phyloP scores from a whole-genome alignment of 2,888 invertebrate species.

The Xestia rhomboidea region DNA sequence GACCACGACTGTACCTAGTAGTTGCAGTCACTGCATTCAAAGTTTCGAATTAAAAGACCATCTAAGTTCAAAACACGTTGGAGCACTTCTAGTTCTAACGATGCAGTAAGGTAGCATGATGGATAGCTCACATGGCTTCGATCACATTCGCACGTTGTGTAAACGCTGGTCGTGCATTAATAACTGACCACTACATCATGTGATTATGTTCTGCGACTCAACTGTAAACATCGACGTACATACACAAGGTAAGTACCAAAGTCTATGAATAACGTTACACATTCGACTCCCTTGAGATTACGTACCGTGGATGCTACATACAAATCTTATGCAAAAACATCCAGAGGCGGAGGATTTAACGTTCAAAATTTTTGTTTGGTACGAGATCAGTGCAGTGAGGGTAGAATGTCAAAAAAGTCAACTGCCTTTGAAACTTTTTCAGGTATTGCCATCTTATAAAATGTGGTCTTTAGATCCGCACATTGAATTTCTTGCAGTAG shows the following conservation, averaged over 20 bases:
- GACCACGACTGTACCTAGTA: too few species aligned
- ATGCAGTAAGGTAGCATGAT: slow-evolving; percentile 49
- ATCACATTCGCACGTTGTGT: slow-evolving; percentile 60
- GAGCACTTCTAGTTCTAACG: slow-evolving; percentile 1
- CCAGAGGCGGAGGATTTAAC: not conserved
- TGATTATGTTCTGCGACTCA: slow-evolving; percentile 55
- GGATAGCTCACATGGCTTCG: slow-evolving; percentile 63
- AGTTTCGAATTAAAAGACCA: slow-evolving; percentile 14
- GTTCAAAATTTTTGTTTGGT: slow-evolving; percentile 19
- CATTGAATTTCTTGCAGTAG: not conserved
- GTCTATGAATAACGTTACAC: slow-evolving; percentile 43
- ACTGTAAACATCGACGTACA: slow-evolving; percentile 52
- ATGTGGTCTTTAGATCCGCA: not conserved
- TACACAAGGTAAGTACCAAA: slow-evolving; percentile 7
- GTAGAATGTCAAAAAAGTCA: not conserved
- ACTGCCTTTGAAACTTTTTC: not conserved
- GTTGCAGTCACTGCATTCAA: not conserved
- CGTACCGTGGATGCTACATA: slow-evolving; percentile 3
- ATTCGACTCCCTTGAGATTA: slow-evolving; percentile 30
- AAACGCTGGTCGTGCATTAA: slow-evolving; percentile 42
- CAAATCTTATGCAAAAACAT: slow-evolving; percentile 19
- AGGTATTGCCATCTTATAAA: not conserved
- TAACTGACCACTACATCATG: slow-evolving; percentile 53
- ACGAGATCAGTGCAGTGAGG: slow-evolving; percentile 5
- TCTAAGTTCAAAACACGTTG: not conserved